These are phyloP conservation scores for Germaria angustata DNA, from an alignment of 2,888 invertebrate genomes.

Conservation along the genomic window DNA sequence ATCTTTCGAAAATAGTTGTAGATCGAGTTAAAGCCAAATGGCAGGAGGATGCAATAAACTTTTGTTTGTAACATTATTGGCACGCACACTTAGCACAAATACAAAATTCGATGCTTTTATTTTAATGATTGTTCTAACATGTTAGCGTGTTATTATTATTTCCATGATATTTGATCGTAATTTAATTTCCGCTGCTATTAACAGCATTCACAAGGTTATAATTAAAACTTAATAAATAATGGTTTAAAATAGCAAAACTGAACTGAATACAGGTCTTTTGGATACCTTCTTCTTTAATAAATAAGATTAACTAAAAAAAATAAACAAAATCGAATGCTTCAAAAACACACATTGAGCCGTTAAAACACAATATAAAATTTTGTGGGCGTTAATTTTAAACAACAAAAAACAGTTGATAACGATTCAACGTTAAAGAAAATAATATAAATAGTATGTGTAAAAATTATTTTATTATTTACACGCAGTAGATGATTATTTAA, in stretches of 20 bases:
- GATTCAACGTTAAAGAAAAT: conserved; percentile 16
- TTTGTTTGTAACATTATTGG: no score
- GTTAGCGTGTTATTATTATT: conserved; percentile 3
- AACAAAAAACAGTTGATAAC: conserved; percentile 40
- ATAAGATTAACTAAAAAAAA: conserved; percentile 31
- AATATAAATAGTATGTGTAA: neutral
- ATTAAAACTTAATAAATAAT: conserved; percentile 11
- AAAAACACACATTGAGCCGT: conserved; percentile 34
- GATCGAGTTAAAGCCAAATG: no score
- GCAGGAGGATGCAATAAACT: no score
- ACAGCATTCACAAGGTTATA: conserved; percentile 6
- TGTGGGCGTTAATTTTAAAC: conserved; percentile 50
- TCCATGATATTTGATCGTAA: neutral
- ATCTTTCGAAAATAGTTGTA: no score
- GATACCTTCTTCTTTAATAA: conserved; percentile 54
- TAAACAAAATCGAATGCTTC: conserved; percentile 37
- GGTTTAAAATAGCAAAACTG: neutral
- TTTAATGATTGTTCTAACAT: no score
- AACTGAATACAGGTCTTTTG: conserved; percentile 20
- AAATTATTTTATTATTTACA: conserved; percentile 38
- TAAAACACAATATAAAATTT: conserved; percentile 29
- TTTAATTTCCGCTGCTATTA: conserved; percentile 1
- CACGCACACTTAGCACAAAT: no score
- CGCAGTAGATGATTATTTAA: conserved; percentile 24
- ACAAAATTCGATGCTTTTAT: no score